phyloP scores from a whole-genome alignment of 2,113 vertebrate genomes.

The Neoarius graeffei region DNA sequence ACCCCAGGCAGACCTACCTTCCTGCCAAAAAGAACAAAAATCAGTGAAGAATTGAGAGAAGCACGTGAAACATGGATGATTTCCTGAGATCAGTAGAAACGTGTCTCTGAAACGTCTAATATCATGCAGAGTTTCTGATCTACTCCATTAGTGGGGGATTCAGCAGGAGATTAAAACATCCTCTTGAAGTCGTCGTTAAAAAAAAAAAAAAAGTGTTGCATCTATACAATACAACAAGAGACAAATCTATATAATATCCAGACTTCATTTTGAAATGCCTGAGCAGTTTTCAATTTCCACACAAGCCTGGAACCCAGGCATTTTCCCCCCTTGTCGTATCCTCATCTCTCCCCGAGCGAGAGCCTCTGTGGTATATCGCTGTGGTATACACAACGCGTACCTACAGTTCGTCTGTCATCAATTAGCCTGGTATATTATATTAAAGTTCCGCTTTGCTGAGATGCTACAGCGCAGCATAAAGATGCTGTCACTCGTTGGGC shows the following conservation, averaged over 20 bases:
- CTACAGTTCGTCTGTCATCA: slow-evolving; percentile 50
- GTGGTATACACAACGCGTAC: background rate
- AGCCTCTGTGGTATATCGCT: slow-evolving; percentile 35
- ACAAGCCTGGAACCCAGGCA: slow-evolving; percentile 32
- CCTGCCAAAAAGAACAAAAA: no score
- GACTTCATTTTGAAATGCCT: slow-evolving; percentile 53
- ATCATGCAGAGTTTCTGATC: background rate
- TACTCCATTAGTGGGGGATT: background rate
- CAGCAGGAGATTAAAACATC: background rate
- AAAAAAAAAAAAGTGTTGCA: background rate
- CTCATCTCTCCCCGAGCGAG: slow-evolving; percentile 31
- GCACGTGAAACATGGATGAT: background rate
- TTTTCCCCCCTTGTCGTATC: slow-evolving; percentile 33
- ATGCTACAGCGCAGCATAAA: slow-evolving; percentile 43
- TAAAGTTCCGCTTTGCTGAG: slow-evolving; percentile 57
- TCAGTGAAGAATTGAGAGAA: no score
- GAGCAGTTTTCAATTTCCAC: slow-evolving; percentile 54
- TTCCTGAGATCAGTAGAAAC: background rate
- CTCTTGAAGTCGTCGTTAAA: background rate
- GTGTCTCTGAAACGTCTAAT: background rate
- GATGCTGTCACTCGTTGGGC: slow-evolving; percentile 54
- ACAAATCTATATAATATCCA: slow-evolving; percentile 36
- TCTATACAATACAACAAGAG: slow-evolving; percentile 23
- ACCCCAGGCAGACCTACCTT: no score
- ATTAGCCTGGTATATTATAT: slow-evolving; percentile 59